Percentiles rank a stretch among this genome's conserved stretches.
Evolutionary conservation across 1,140 invertebrate species (phyloP).

Genomic region (Rhopalosiphum maidis): DNA sequence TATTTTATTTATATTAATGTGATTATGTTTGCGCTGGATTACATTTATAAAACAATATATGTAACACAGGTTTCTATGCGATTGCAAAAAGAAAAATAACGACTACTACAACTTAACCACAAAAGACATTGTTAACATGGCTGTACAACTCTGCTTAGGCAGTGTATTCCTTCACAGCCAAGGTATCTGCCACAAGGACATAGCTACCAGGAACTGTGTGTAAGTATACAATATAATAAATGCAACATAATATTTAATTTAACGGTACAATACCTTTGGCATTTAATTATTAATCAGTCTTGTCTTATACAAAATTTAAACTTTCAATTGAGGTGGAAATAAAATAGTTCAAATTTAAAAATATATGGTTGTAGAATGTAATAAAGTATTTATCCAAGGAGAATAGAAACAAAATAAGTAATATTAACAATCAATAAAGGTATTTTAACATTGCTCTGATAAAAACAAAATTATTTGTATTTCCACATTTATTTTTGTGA

Average conservation of each 20-base stretch:
- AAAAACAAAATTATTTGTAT: neutral
- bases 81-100: constrained; percentile 68
- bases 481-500: neutral
- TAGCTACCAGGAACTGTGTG: constrained; percentile 89
- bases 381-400: neutral
- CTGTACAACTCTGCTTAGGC: constrained; percentile 84
- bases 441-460: neutral
- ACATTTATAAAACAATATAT: neutral
- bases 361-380: neutral
- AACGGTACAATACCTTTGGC: neutral
- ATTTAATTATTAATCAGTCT: neutral
- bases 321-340: neutral
- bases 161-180: constrained; percentile 88
- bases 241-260: neutral
- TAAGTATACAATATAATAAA: constrained; percentile 66
- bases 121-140: constrained; percentile 87
- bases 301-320: neutral
- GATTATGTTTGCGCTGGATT: neutral
- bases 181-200: constrained; percentile 86
- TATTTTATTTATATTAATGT: neutral
- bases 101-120: constrained; percentile 67
- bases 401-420: neutral
- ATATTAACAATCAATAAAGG: neutral
- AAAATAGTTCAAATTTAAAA: neutral
- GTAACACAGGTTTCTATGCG: constrained; percentile 69